phyloP scores from a whole-genome alignment of 2,113 vertebrate species.

The Amphiprion ocellaris region DNA sequence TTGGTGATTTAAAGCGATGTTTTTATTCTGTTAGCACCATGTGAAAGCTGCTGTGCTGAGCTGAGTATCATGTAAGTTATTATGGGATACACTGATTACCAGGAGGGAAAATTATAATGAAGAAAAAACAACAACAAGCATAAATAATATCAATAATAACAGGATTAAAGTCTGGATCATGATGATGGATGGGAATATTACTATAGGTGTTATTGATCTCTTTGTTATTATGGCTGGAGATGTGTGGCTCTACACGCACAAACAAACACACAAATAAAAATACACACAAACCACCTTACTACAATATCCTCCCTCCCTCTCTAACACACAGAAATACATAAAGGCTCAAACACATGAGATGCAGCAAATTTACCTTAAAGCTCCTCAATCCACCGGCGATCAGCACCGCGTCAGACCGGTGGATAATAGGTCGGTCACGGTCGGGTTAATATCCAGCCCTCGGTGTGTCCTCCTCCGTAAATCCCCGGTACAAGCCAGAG shows the following conservation, averaged over 20 bases:
- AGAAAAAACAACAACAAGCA: neutral
- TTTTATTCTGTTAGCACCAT: no score
- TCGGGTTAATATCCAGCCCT: constrained; percentile 49
- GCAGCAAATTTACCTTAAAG: constrained; percentile 25
- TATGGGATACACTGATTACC: neutral
- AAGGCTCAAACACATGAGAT: neutral
- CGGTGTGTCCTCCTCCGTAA: constrained; percentile 42
- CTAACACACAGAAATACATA: neutral
- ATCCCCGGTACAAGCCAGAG: constrained; percentile 31
- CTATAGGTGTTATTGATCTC: neutral
- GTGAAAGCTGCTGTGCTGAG: no score
- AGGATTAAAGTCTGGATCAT: neutral
- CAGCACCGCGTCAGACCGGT: constrained; percentile 20
- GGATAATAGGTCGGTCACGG: constrained; percentile 62
- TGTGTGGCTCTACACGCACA: neutral
- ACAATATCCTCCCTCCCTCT: constrained; percentile 18
- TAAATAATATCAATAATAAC: neutral
- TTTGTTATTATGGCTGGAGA: constrained; percentile 5
- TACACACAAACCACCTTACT: constrained; percentile 44
- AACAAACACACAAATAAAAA: neutral
- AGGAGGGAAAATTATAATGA: neutral
- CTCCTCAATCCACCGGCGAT: neutral
- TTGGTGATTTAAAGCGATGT: no score
- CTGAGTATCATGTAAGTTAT: neutral
- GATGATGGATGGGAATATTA: neutral